Evolutionary conservation across 2,113 vertebrate species (phyloP).

Genomic region (Alligator mississippiensis): DNA sequence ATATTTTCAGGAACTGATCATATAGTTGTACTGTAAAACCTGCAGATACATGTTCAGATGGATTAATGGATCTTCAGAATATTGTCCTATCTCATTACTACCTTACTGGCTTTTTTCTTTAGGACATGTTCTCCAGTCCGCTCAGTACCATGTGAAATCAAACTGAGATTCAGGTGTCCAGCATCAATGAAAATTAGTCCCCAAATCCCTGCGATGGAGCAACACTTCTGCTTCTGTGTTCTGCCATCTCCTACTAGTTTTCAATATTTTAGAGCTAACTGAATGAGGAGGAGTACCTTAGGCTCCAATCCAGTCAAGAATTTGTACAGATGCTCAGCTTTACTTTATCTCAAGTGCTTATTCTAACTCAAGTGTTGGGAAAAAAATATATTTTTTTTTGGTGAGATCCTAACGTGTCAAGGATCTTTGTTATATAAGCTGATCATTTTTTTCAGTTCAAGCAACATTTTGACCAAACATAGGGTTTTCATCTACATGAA

Average conservation of each 20-base stretch:
- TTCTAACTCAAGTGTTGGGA: no score
- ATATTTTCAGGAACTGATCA: background rate
- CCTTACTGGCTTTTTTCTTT: background rate
- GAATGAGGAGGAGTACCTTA: no score
- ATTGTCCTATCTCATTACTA: background rate
- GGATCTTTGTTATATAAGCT: background rate
- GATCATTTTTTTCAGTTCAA: background rate
- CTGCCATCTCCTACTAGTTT: background rate
- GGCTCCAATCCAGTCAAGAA: no score
- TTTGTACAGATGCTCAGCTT: no score
- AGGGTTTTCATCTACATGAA: fast-evolving
- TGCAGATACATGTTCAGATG: background rate
- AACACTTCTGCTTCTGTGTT: background rate
- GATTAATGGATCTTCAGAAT: background rate
- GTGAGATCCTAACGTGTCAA: no score
- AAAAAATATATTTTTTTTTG: no score
- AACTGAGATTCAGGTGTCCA: background rate
- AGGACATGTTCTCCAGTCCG: background rate
- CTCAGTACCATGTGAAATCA: background rate
- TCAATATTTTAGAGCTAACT: background rate
- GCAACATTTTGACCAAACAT: fast-evolving
- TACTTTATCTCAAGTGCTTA: no score
- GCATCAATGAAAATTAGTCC: background rate
- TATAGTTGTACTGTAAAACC: background rate
- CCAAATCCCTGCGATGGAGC: background rate